phyloP scores from a whole-genome alignment of 2,888 invertebrate species.

The Eilema griseolum region DNA sequence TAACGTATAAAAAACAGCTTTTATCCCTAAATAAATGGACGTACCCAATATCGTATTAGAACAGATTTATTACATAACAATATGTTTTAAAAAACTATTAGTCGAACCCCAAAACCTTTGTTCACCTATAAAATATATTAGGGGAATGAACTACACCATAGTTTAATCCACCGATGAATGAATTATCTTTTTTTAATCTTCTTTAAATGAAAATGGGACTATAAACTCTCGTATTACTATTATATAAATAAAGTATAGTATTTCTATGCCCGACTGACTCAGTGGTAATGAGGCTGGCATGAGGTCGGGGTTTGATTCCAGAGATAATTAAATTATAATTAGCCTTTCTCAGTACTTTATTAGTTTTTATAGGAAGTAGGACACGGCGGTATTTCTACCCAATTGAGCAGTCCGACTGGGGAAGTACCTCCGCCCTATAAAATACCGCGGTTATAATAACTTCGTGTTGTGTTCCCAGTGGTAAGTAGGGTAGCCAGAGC shows the following conservation, averaged over 20 bases:
- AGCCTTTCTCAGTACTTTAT: too few relatives aligned
- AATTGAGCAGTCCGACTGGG: too few relatives aligned
- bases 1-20: not conserved
- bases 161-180: slow-evolving; percentile 9
- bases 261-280: not conserved
- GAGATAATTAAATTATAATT: too few relatives aligned
- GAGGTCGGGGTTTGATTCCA: not conserved
- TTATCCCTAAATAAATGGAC: not conserved
- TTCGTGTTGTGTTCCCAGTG: too few relatives aligned
- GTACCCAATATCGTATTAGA: slow-evolving; percentile 8
- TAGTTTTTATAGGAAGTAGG: too few relatives aligned
- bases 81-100: slow-evolving; percentile 7
- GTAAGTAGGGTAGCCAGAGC: too few relatives aligned
- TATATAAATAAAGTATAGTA: slow-evolving; percentile 7
- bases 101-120: not conserved
- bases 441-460: too few relatives aligned
- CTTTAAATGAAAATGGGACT: not conserved
- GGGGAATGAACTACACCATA: slow-evolving; percentile 15
- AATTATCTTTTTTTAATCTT: not conserved
- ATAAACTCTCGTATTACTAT: slow-evolving; percentile 12
- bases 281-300: not conserved
- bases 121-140: slow-evolving; percentile 12
- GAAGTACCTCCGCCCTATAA: too few relatives aligned
- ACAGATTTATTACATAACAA: slow-evolving; percentile 8
- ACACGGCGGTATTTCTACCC: too few relatives aligned